These are phyloP conservation scores for Diorhabda carinulata DNA, from an alignment of 1,140 invertebrate species.

Conservation along the genomic window DNA sequence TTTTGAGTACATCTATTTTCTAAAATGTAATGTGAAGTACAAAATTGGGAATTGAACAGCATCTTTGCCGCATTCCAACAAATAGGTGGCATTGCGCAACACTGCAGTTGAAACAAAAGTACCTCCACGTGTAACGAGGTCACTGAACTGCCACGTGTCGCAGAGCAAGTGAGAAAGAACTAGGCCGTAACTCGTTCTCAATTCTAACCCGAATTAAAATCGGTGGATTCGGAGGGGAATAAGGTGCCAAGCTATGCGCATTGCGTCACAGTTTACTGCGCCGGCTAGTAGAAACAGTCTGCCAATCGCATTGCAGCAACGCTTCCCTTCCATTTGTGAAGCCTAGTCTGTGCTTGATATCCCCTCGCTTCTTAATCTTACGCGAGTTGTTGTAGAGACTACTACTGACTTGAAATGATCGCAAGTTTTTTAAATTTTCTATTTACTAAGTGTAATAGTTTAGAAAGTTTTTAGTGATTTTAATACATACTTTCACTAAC, in stretches of 20 bases:
- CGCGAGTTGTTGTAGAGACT: constrained; percentile 22
- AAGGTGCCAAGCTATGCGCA: constrained; percentile 23
- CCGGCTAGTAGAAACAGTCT: constrained; percentile 14
- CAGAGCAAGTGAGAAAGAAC: constrained; percentile 27
- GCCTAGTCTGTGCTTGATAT: constrained; percentile 22
- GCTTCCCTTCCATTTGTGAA: constrained; percentile 12
- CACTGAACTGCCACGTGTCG: constrained; percentile 42
- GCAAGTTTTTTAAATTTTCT: neutral
- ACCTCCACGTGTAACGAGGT: constrained; percentile 29
- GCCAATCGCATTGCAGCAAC: constrained; percentile 19
- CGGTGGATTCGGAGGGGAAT: constrained; percentile 16
- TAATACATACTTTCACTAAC: neutral
- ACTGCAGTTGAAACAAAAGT: constrained; percentile 27
- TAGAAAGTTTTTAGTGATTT: neutral
- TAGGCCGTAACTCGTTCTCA: constrained; percentile 6
- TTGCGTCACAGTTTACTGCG: constrained; percentile 7
- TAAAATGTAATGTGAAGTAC: neutral
- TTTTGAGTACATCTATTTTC: too few species aligned
- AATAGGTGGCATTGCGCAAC: constrained; percentile 32
- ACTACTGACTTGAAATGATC: neutral
- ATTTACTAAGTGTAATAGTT: neutral
- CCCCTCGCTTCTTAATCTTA: constrained; percentile 30
- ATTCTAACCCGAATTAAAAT: constrained; percentile 19
- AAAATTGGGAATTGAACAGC: neutral
- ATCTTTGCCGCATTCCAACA: constrained; percentile 8